Conservation (phyloP, 2,888 invertebrate species). For the Vanessa cardui region DNA sequence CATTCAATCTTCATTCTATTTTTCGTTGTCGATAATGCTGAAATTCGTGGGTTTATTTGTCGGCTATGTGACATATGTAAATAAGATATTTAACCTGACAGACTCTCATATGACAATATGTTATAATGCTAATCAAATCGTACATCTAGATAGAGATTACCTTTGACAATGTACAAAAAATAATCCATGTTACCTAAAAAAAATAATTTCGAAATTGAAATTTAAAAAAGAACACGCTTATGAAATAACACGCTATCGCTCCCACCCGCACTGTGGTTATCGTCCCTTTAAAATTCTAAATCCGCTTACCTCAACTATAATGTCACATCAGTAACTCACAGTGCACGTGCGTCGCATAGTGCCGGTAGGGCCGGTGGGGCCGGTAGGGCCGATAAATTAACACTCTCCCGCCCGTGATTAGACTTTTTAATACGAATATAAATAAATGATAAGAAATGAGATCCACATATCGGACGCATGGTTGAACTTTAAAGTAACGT, state of each 20-base stretch:
- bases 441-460: conserved; percentile 33
- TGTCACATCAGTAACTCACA: conserved; percentile 47
- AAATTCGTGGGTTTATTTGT: no score
- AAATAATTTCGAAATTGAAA: neutral
- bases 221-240: neutral
- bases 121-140: no score
- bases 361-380: conserved; percentile 31
- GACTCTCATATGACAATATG: no score
- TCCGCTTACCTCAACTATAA: conserved; percentile 35
- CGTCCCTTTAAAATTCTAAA: conserved; percentile 39
- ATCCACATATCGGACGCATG: conserved; percentile 16
- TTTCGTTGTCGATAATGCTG: no score
- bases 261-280: neutral
- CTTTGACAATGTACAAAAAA: no score
- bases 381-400: conserved; percentile 38
- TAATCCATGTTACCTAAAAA: neutral
- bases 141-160: no score
- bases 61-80: no score
- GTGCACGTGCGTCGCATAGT: conserved; percentile 42
- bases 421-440: conserved; percentile 31
- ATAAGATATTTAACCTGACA: no score
- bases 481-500: neutral
- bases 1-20: no score
- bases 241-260: neutral
- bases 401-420: conserved; percentile 27